Evolutionary conservation across 1,140 invertebrate genomes (phyloP), one percentile per base, ranked within the genome.

Genomic region (Diorhabda carinulata): DNA sequence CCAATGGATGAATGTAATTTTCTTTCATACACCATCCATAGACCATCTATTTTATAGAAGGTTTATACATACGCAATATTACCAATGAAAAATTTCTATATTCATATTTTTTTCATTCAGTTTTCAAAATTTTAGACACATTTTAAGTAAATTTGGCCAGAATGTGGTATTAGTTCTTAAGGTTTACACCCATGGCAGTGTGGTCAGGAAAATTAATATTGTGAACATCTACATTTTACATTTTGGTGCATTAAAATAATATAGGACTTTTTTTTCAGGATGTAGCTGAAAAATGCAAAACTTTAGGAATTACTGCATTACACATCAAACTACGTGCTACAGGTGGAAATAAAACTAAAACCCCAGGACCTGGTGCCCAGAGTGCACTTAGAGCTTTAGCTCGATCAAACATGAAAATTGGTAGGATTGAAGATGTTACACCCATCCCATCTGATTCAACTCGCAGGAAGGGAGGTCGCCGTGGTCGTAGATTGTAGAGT

Each of bases 361-460:
- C 96, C 3, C 96, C 96, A 60, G 98, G 98, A 81, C 98, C 98
- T 47, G 98, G 98, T 76, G 98, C 98, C 61, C 98, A 99, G 83
- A 98, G 96, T 61, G 98, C 98, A 64, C 87, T 99, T 2, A 87
- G 98, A 75, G 98, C 98, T 79, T 86, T 99, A 70, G 98, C 98
- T 76, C 94, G 98, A 84, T 96, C 97, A 60, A 96, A 93, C 73
- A 99, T 99, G 94, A 99, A 98, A 83, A 99, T 99, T 83, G 98
- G 98, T 57, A 90, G 98, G 76, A 99, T 99, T 83, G 96, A 96
- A 85, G 98, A 99, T 88, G 98, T 99, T 0, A 99, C 98, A 5
- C 98, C 98, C 8, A 98, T 99, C 84, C 98, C 98, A 79, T 98
- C 97, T 69, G 98, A 99, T 84, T 94, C 94, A 45, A 99, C 97